Conservation (phyloP, 2,888 invertebrate genomes). For the Calephelis perditalis region DNA sequence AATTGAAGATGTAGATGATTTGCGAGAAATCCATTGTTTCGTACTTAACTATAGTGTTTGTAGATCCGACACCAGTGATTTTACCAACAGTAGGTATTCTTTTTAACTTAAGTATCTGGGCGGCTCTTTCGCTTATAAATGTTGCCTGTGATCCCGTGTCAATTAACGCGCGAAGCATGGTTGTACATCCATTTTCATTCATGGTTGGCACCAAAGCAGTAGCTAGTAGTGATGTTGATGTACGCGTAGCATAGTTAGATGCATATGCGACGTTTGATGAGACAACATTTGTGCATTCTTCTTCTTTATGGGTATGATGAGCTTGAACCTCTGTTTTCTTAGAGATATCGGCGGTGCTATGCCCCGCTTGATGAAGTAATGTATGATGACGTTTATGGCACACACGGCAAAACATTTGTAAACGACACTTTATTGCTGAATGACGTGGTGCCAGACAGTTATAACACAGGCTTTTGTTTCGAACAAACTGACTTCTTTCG, state of each 20-base stretch:
- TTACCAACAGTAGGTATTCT: conserved; percentile 18
- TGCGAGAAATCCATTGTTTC: too few species aligned
- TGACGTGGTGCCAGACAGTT: conserved; percentile 21
- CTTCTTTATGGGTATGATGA: conserved; percentile 2
- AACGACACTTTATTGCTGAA: conserved; percentile 2
- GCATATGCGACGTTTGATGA: conserved; percentile 2
- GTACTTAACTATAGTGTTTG: conserved; percentile 24
- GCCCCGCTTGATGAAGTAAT: conserved; percentile 3
- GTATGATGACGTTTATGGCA: conserved; percentile 12
- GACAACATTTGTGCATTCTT: neutral
- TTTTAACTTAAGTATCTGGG: conserved; percentile 19
- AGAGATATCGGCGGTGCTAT: neutral
- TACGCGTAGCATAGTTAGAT: conserved; percentile 20
- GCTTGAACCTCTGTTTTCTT: conserved; percentile 4
- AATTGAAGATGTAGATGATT: too few species aligned
- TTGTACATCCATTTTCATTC: conserved; percentile 25
- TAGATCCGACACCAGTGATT: conserved; percentile 28
- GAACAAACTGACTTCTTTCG: conserved; percentile 19
- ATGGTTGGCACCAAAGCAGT: conserved; percentile 30
- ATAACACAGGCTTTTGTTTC: conserved; percentile 19
- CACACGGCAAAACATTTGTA: conserved; percentile 7
- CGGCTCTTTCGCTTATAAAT: conserved; percentile 29
- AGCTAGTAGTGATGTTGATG: conserved; percentile 28
- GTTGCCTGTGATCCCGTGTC: conserved; percentile 32
- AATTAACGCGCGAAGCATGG: conserved; percentile 28